Evolutionary conservation across 2,113 vertebrate genomes (phyloP), one percentile per base, ranked within the genome.

Genomic region (Danionella cerebrum): DNA sequence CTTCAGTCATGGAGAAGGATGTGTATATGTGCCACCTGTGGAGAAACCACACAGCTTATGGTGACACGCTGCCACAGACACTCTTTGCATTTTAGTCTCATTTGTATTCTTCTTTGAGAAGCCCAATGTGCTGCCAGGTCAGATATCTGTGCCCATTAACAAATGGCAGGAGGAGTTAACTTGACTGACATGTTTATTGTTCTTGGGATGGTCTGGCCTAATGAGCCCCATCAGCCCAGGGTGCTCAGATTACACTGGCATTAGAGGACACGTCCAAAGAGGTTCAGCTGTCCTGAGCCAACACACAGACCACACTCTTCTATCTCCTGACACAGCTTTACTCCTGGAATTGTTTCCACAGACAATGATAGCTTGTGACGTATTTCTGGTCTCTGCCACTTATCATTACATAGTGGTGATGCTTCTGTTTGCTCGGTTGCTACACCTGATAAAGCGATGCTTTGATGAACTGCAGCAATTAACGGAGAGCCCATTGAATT

Each of bases 181-280:
- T 77, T 87, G 85, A 87, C 68, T 84, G 86, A 82, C 84, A 73
- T 86, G 87, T 88, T 87, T 85, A 88, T 85, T 84, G 84, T 87
- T 83, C 77, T 76, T 75, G 64, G 79, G 81, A 79, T 75, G 78
- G 78, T 33, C 67, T n/a, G 69, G 42, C 74, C 78, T 89, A 88
- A 88, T 85, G 84, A 88, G 84, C 76, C 76, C 75, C 77, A 75
- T 65, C 5, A 31, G 31, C 52, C 41, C 16, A 19, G 77, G 71
- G 77, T 50, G 77, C 79, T 65, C 59, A 74, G 68, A 81, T 78
- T 78, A 79, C 71, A 52, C 65, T 77, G 35, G 72, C 78, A 71
- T 79, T 71, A 76, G 66, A 79, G 77, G 78, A 84, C 78, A 76
- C 63, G 70, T 72, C 65, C 75, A 73, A 76, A 83, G 77, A 80